These are phyloP conservation scores for Drosophila arizonae DNA, from an alignment of 1,140 invertebrate genomes.

Conservation along the genomic window DNA sequence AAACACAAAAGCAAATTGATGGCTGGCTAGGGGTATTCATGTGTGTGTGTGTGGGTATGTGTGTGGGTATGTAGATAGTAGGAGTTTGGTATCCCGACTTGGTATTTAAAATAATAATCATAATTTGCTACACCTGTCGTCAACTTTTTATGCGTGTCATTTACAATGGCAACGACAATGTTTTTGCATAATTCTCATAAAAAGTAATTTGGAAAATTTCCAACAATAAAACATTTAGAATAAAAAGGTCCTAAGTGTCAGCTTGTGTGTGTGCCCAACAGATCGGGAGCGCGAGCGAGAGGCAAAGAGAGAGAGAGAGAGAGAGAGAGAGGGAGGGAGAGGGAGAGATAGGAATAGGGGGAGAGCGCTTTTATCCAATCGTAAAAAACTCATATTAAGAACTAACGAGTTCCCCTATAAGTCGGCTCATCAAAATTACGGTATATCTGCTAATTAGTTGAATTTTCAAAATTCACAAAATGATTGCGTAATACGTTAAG, in stretches of 20 bases:
- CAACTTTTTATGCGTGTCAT: conserved; percentile 57
- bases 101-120: conserved; percentile 76
- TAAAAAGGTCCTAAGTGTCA: conserved; percentile 53
- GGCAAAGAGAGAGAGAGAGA: no score
- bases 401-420: no score
- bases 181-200: conserved; percentile 54
- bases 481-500: no score
- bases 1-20: conserved; percentile 12
- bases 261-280: background rate
- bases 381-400: no score
- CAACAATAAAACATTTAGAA: conserved; percentile 72
- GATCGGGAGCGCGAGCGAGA: background rate
- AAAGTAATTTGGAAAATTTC: conserved; percentile 71
- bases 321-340: no score
- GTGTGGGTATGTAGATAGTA: background rate
- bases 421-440: no score
- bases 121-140: conserved; percentile 72
- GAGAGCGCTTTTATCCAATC: no score
- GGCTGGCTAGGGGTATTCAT: no score
- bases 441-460: no score
- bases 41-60: background rate
- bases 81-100: background rate
- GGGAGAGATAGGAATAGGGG: no score
- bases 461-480: no score
- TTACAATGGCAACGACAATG: conserved; percentile 28